A percentile compares a stretch with the other conserved stretches of the same genome.
Conservation (phyloP, 2,113 vertebrate genomes). For the Colistium nudipinnis region DNA sequence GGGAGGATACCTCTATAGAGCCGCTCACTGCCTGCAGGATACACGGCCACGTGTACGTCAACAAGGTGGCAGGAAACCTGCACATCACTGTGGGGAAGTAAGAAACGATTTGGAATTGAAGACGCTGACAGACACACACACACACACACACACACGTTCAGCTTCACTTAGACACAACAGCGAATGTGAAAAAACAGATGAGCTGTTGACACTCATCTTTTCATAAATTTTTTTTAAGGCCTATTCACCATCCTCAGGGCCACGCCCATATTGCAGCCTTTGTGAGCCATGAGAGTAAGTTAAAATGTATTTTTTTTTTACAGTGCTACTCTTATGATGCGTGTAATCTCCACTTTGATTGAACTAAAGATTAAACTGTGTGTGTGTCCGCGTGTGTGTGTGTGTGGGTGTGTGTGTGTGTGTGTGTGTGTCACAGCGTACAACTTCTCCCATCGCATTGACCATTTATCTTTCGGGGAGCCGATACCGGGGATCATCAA, state of each 20-base stretch:
- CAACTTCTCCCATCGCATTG: conserved; percentile 98
- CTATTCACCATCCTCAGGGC: conserved; percentile 95
- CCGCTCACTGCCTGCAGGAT: conserved; percentile 91
- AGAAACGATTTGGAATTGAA: conserved; percentile 60
- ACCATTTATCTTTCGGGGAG: conserved; percentile 96
- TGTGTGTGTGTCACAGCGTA: conserved; percentile 84
- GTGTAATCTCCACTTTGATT: too few species aligned
- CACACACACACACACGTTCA: background rate
- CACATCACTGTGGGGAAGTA: conserved; percentile 99
- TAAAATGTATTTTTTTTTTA: background rate
- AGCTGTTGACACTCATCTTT: background rate
- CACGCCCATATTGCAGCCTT: conserved; percentile 96
- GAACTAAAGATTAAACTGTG: too few species aligned
- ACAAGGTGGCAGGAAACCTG: conserved; percentile 98
- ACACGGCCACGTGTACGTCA: conserved; percentile 93
- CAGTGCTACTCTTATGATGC: too few species aligned
- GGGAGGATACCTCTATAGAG: conserved; percentile 85
- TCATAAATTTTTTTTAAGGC: conserved; percentile 77
- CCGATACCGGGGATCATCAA: conserved; percentile 94
- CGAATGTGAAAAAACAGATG: background rate
- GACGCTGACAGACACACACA: too few species aligned
- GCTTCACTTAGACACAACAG: background rate
- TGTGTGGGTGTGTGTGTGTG: too few species aligned
- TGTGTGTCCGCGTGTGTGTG: too few species aligned
- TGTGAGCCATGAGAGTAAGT: conserved; percentile 95